Evolutionary conservation across 2,888 invertebrate genomes (phyloP).

Genomic region (Ophion ventricosus): DNA sequence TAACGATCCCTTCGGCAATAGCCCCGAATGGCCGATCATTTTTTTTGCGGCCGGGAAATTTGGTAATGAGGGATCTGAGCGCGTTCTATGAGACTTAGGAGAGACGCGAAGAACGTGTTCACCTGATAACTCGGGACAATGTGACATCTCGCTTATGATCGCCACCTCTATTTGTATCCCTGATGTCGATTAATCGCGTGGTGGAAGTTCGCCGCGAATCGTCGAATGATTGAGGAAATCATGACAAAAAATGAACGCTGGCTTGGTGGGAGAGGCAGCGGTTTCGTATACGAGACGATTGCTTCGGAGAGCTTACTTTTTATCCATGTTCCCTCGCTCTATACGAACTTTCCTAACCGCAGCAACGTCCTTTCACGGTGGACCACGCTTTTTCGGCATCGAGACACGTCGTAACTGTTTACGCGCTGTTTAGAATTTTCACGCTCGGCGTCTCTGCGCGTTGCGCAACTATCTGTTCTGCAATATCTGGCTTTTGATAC

Average conservation of each 20-base stretch:
- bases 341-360: slow-evolving; percentile 61
- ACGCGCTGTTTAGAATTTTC: slow-evolving; percentile 47
- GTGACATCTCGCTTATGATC: slow-evolving; percentile 43
- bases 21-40: slow-evolving; percentile 50
- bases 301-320: slow-evolving; percentile 72
- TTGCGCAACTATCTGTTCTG: slow-evolving; percentile 55
- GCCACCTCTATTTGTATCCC: slow-evolving; percentile 60
- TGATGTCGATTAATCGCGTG: slow-evolving; percentile 16
- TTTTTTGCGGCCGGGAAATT: neutral
- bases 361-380: slow-evolving; percentile 62
- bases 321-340: slow-evolving; percentile 63
- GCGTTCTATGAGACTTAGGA: slow-evolving; percentile 18
- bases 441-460: slow-evolving; percentile 45
- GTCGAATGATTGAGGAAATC: slow-evolving; percentile 26
- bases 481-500: slow-evolving; percentile 31
- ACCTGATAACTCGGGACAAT: slow-evolving; percentile 45
- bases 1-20: slow-evolving; percentile 52
- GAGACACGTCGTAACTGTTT: slow-evolving; percentile 27
- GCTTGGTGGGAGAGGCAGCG: slow-evolving; percentile 51
- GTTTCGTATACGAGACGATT: slow-evolving; percentile 69
- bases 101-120: slow-evolving; percentile 28
- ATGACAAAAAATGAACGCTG: slow-evolving; percentile 25
- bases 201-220: slow-evolving; percentile 29
- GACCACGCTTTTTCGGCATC: slow-evolving; percentile 50
- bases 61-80: neutral